Evolutionary conservation across 1,140 invertebrate species (phyloP).

Genomic region (Trachelipus rathkii): DNA sequence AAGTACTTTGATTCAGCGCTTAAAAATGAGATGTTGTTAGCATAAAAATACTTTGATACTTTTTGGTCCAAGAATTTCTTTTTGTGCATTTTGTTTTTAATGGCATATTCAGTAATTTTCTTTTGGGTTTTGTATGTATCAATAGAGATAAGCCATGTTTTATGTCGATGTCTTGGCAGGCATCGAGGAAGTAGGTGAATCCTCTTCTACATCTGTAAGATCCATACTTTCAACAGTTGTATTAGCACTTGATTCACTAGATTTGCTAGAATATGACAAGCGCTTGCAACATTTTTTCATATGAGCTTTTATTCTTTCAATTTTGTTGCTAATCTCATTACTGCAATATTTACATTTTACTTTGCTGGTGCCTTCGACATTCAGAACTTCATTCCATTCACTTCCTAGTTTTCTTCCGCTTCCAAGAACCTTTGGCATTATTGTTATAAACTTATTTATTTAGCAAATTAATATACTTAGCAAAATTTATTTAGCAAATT

Average conservation of each 20-base stretch:
- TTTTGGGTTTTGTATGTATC: background rate
- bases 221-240: constrained; percentile 7
- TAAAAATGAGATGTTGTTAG: background rate
- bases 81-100: background rate
- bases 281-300: constrained; percentile 18
- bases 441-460: too few species aligned
- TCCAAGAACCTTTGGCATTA: constrained; percentile 7
- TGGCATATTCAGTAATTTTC: background rate
- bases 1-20: background rate
- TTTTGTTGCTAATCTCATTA: constrained; percentile 24
- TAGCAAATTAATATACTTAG: too few species aligned
- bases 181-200: background rate
- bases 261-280: background rate
- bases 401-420: constrained; percentile 16
- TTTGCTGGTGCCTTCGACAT: constrained; percentile 26
- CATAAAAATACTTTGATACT: background rate
- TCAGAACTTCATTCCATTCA: constrained; percentile 27
- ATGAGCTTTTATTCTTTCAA: constrained; percentile 23
- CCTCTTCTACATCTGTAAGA: constrained; percentile 7
- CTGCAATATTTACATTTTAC: constrained; percentile 24
- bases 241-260: background rate
- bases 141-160: background rate
- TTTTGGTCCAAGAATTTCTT: background rate
- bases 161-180: background rate
- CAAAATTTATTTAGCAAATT: too few species aligned